These are phyloP conservation scores for Malurus elegans DNA, from an alignment of 2,113 vertebrate genomes.

Conservation along the genomic window DNA sequence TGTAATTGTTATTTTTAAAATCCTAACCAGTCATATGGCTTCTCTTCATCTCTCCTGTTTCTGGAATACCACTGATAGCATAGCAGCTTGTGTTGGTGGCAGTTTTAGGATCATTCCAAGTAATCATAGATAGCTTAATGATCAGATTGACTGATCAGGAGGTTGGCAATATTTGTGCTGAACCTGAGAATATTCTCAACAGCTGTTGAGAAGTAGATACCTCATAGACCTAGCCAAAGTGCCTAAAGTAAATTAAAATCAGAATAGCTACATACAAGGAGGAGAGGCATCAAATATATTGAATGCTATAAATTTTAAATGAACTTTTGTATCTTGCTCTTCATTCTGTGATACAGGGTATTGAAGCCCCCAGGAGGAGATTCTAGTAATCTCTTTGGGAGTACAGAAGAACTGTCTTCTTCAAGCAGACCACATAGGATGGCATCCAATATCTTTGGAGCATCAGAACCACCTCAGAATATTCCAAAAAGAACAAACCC, in stretches of 20 bases:
- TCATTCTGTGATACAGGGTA: constrained; percentile 69
- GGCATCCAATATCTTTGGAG: constrained; percentile 87
- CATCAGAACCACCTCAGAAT: constrained; percentile 78
- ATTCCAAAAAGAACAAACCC: constrained; percentile 87
- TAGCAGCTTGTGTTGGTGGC: not conserved
- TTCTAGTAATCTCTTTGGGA: constrained; percentile 85
- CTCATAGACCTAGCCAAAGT: not conserved
- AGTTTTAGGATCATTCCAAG: not conserved
- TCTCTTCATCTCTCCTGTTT: not conserved
- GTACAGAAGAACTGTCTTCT: constrained; percentile 75
- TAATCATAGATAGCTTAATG: not conserved
- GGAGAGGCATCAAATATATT: not conserved
- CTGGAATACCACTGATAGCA: not conserved
- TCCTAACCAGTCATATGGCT: not conserved
- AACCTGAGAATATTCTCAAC: not conserved
- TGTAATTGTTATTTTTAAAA: not conserved
- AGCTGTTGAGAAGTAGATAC: not conserved
- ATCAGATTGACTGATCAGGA: not conserved
- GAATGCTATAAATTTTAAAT: not conserved
- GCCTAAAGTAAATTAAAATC: not conserved
- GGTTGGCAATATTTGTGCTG: not conserved
- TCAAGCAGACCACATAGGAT: constrained; percentile 82
- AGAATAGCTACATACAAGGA: not conserved
- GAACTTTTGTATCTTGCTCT: not conserved
- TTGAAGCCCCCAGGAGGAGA: constrained; percentile 88